These are phyloP conservation scores for Triplophysa dalaica DNA, from an alignment of 2,113 vertebrate species.

Conservation along the genomic window DNA sequence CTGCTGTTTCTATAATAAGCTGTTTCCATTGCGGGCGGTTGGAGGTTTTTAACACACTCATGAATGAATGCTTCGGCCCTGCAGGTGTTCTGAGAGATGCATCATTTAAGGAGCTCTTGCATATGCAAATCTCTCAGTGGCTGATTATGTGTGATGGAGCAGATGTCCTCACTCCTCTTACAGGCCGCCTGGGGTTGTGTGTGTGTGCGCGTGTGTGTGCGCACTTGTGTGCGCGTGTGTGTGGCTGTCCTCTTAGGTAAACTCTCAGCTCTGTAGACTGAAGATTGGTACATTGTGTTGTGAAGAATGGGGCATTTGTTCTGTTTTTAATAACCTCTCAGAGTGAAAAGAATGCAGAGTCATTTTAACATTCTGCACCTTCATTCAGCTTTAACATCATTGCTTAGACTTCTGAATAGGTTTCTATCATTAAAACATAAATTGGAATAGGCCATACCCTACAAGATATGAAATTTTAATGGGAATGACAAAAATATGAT, in stretches of 20 bases:
- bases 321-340: slow-evolving; percentile 35
- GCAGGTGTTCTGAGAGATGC: slow-evolving; percentile 41
- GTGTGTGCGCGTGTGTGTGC: not conserved
- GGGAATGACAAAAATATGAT: no score
- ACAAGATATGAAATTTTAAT: no score
- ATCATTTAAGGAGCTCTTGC: slow-evolving; percentile 41
- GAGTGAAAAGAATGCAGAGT: slow-evolving; percentile 33
- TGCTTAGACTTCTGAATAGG: no score
- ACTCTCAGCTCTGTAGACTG: slow-evolving; percentile 33
- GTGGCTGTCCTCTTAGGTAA: slow-evolving; percentile 12
- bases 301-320: slow-evolving; percentile 19
- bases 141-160: slow-evolving; percentile 42
- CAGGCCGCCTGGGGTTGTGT: slow-evolving; percentile 27
- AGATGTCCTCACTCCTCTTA: slow-evolving; percentile 21
- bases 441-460: no score
- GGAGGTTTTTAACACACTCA: slow-evolving; percentile 21
- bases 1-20: slow-evolving; percentile 23
- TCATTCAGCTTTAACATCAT: not conserved
- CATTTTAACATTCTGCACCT: not conserved
- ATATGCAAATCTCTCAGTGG: slow-evolving; percentile 29
- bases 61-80: not conserved
- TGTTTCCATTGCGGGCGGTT: slow-evolving; percentile 37
- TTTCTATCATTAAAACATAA: no score
- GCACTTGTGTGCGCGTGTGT: not conserved
- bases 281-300: slow-evolving; percentile 29